Base-by-base conservation (phyloP, 1,140 invertebrate species). In the Drosophila carrolli region DNA sequence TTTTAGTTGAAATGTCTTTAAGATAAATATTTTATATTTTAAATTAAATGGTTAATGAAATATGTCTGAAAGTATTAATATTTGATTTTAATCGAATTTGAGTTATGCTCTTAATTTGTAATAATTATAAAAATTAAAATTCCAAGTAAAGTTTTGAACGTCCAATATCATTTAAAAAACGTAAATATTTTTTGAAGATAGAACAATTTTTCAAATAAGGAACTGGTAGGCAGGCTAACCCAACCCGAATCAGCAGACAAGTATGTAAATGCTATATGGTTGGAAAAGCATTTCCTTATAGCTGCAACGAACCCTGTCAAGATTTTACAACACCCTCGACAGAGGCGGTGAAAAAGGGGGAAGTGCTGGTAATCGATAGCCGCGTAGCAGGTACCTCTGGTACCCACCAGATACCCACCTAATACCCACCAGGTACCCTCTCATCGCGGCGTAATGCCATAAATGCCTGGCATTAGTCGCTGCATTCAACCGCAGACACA, bases 401-500 rank as follows among this genome's bases (percentile, higher is more conserved):
- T 47, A 48, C 47, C 13, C 23, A 29, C 23, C 19, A 14, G 2
- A 19, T 47, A 48, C 47, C 13, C 23, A 29, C 23, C 19, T 9
- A n/a, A 74, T 80, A 74, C 54, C 59, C 62, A 58, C 9, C 29
- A 7, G 1, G 2, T 70, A 74, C 78, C 60, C 83, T 54, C 68
- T 58, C 57, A 74, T 54, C 59, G 47, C 67, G 50, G 44, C 13
- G 38, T 66, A 77, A 81, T 67, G 62, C 65, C 76, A 72, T 86
- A 86, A 86, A 86, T 82, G 78, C 82, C 58, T 79, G 67, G 83
- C 66, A 86, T 86, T 86, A 82, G 78, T 50, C 38, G 75, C 71
- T 88, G 75, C 78, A 82, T 75, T 88, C 82, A 86, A 88, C 82
- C 82, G 82, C 83, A 86, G 78, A 78, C 65, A 68, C 48, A 71